Conservation (phyloP, 2,113 vertebrate species). For the Oryzias melastigma region DNA sequence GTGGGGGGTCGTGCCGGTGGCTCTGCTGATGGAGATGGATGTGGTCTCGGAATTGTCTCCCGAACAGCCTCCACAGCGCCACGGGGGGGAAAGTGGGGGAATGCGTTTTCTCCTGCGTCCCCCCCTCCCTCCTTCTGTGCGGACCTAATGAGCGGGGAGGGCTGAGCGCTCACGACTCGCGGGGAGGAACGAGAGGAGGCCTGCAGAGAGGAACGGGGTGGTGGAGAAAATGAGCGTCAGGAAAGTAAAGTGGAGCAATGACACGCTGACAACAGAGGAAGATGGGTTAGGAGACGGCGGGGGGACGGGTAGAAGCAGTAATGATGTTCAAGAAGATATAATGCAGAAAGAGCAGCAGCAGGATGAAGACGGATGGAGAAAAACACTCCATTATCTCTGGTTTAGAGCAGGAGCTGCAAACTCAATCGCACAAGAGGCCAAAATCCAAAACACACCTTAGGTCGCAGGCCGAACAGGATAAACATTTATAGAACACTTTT, state of each 20-base stretch:
- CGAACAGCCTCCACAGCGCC: conserved; percentile 40
- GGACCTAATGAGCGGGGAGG: conserved; percentile 55
- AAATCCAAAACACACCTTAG: too few species aligned
- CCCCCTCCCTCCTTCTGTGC: conserved; percentile 39
- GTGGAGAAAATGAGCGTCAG: conserved; percentile 20
- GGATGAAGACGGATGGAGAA: conserved; percentile 36
- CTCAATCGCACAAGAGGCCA: too few species aligned
- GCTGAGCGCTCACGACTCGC: conserved; percentile 40
- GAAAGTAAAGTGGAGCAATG: conserved; percentile 38
- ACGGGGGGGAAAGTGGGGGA: conserved; percentile 24
- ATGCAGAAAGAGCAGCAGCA: conserved; percentile 21
- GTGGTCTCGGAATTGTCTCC: conserved; percentile 69
- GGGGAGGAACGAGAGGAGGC: conserved; percentile 27
- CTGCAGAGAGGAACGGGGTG: conserved; percentile 23
- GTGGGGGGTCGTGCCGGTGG: conserved; percentile 36
- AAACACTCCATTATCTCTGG: conserved; percentile 36
- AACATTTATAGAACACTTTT: too few species aligned
- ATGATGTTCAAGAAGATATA: conserved; percentile 34
- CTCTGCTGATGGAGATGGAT: conserved; percentile 78
- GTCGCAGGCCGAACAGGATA: too few species aligned
- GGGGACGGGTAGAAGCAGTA: conserved; percentile 22
- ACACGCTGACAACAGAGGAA: conserved; percentile 52
- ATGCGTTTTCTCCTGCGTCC: conserved; percentile 56
- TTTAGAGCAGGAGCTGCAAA: not conserved
- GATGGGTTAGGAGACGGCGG: conserved; percentile 50